Percentiles rank a stretch among this genome's conserved stretches.
Conservation (phyloP, 2,888 invertebrate genomes). For the Tachina fera region DNA sequence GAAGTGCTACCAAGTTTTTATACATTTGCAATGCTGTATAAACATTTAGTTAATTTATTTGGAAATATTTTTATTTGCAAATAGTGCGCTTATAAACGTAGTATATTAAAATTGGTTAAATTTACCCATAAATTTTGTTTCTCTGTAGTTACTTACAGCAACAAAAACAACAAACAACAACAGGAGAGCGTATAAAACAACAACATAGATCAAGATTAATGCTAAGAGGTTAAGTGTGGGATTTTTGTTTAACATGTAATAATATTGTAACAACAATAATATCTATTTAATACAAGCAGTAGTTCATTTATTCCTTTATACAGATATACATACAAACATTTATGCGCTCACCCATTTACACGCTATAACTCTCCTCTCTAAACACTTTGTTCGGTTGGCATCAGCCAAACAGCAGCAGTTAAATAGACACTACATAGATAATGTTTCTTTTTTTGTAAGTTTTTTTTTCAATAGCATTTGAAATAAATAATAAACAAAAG, state of each 20-base stretch:
- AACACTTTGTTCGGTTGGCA: slow-evolving; percentile 17
- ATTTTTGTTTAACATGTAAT: slow-evolving; percentile 71
- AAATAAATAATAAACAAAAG: slow-evolving; percentile 34
- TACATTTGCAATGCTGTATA: no score
- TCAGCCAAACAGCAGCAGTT: slow-evolving; percentile 43
- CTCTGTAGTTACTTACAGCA: no score
- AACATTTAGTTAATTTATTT: no score
- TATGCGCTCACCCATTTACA: background rate
- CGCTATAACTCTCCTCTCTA: background rate
- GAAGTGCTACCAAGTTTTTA: no score
- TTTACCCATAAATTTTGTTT: no score
- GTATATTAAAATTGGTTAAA: no score
- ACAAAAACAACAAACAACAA: slow-evolving; percentile 11
- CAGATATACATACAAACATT: slow-evolving; percentile 14
- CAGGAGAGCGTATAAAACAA: slow-evolving; percentile 28
- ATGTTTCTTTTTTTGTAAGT: slow-evolving; percentile 34
- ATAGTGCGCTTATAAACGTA: no score
- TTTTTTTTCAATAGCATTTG: slow-evolving; percentile 43
- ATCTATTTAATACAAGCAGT: slow-evolving; percentile 59
- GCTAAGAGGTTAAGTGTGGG: slow-evolving; percentile 71
- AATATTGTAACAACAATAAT: slow-evolving; percentile 64
- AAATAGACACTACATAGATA: slow-evolving; percentile 51
- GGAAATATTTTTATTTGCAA: no score
- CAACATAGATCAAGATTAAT: slow-evolving; percentile 70
- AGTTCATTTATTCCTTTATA: slow-evolving; percentile 43